These are phyloP conservation scores for Oriolus oriolus DNA, from an alignment of 2,113 vertebrate genomes.

Conservation along the genomic window DNA sequence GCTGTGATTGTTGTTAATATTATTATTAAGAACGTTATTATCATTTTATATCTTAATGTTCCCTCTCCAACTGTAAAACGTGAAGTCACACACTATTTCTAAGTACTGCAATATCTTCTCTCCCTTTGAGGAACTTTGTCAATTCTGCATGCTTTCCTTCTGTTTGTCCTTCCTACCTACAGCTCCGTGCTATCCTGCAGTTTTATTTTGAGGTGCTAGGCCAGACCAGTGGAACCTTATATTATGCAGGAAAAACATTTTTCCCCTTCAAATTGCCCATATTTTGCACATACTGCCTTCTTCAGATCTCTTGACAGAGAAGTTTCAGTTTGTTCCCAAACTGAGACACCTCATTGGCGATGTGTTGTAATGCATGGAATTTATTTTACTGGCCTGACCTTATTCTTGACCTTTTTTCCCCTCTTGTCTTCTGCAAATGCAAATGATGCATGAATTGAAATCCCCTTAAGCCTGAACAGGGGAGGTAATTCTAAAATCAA, in stretches of 20 bases:
- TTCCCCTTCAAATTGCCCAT: neutral
- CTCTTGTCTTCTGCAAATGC: conserved; percentile 46
- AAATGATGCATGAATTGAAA: conserved; percentile 53
- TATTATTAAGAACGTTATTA: neutral
- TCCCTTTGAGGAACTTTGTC: neutral
- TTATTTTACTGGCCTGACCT: conserved; percentile 38
- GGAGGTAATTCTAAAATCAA: conserved; percentile 62
- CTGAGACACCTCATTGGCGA: conserved; percentile 6
- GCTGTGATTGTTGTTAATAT: neutral
- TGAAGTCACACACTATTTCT: neutral
- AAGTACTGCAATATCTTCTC: neutral
- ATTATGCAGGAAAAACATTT: neutral
- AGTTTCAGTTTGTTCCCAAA: conserved; percentile 16
- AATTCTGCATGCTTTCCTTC: conserved; percentile 40
- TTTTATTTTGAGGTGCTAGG: neutral
- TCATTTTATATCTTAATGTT: neutral
- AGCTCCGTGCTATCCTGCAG: conserved; percentile 1
- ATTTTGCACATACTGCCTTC: neutral
- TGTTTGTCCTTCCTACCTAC: conserved; percentile 15
- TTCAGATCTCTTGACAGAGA: neutral
- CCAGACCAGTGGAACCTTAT: neutral
- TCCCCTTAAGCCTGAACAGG: conserved; percentile 54
- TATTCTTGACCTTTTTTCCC: conserved; percentile 41
- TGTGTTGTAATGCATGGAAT: conserved; percentile 42
- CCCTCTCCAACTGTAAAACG: neutral